A percentile compares a stretch with the other conserved stretches of the same genome.
Evolutionary conservation across 2,113 vertebrate genomes (phyloP).

Genomic region (Rhea americana): DNA sequence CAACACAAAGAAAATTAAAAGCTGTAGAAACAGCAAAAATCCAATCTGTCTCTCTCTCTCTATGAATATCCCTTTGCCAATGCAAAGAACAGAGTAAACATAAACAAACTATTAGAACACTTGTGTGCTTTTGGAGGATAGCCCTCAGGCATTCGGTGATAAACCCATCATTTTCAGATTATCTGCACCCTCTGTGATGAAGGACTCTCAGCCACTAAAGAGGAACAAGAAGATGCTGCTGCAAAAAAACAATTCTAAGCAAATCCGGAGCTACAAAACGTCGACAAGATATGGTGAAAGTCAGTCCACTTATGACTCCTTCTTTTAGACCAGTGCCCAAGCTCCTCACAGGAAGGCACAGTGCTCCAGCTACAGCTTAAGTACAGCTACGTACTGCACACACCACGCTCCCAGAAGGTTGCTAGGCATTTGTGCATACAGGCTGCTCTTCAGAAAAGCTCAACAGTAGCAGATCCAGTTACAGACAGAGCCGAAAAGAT

Average conservation of each 20-base stretch:
- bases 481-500: not conserved
- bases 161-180: not conserved
- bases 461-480: not conserved
- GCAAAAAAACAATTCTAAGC: not conserved
- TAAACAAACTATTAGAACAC: not conserved
- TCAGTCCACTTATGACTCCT: not conserved
- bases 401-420: too few relatives aligned
- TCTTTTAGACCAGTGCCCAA: fast-evolving
- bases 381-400: too few relatives aligned
- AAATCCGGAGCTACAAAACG: not conserved
- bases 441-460: not conserved
- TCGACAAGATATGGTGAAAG: not conserved
- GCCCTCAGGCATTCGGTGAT: not conserved
- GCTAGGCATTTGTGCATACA: too few relatives aligned
- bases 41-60: not conserved
- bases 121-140: not conserved
- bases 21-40: not conserved
- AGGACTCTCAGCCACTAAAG: not conserved
- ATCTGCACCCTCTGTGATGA: fast-evolving
- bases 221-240: not conserved
- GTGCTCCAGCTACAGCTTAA: not conserved
- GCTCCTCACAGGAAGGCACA: not conserved
- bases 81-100: not conserved
- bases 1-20: not conserved
- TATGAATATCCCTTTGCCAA: not conserved